Evolutionary conservation across 2,888 invertebrate species (phyloP), one percentile per base, ranked within the genome.

Genomic region (Onchidella celtica): DNA sequence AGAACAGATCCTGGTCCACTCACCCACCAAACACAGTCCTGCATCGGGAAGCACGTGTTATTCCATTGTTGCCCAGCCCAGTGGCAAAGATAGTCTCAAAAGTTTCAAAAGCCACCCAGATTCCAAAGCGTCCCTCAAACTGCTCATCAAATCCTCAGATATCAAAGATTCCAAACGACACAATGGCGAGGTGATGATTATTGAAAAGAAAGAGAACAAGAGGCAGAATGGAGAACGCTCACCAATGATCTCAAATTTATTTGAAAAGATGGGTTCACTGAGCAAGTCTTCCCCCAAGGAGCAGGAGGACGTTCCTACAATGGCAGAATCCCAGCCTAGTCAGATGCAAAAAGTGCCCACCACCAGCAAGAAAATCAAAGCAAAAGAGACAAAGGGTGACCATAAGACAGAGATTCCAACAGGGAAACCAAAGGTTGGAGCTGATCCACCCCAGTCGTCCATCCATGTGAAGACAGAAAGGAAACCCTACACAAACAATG

Each of bases 131-230:
- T 63, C 72, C 34, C n/a, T 79, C n/a, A 79, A 79, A 72, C 57
- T 79, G 72, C 36, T 79, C 3, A 79, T 79, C 47, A 79, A 79
- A 61, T 72, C 79, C 17, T 72, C 79, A 11, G 70, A 79, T 29
- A 59, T 29, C n/a, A 78, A 59, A 61, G 78, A 59, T 29, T 38
- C 69, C 59, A 69, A 69, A 59, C 4, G n/a, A 29, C n/a, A 1
- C 0, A 61, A 17, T 59, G 9, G n/a, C n/a, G 57, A 72, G 32
- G 11, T 9, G 14, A 1, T 47, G 11, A 3, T 34, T 32, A 2
- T 11, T 9, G 29, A 2, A 3, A 70, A 27, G 27, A 27, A 9
- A 4, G 63, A 65, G 17, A 36, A 21, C 36, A 36, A 55, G 14
- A 2, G 32, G 34, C 69, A 78, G 27, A 34, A 61, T 61, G 38